These are phyloP conservation scores for Macropodus opercularis DNA, from an alignment of 2,797 vertebrate genomes.

Conservation along the genomic window DNA sequence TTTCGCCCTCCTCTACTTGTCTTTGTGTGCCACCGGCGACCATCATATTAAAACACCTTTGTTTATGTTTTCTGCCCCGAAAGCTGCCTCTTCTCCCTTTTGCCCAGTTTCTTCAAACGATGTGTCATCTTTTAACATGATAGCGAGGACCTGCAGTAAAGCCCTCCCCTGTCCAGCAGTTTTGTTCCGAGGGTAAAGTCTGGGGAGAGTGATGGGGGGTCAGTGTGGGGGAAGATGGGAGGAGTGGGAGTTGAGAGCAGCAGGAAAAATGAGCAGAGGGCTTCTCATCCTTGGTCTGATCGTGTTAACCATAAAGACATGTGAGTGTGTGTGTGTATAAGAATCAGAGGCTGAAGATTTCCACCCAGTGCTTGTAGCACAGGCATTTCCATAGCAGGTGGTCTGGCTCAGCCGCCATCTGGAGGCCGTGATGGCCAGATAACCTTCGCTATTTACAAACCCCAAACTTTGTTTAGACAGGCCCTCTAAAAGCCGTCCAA, in stretches of 20 bases:
- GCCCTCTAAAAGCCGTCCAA: slow-evolving; percentile 77
- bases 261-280: slow-evolving; percentile 42
- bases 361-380: slow-evolving; percentile 56
- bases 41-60: slow-evolving; percentile 74
- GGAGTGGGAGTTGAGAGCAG: slow-evolving; percentile 34
- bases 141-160: slow-evolving; percentile 76
- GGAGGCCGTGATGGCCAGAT: slow-evolving; percentile 81
- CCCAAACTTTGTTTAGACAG: slow-evolving; percentile 84
- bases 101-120: slow-evolving; percentile 68
- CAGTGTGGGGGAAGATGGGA: slow-evolving; percentile 26
- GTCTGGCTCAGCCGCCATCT: slow-evolving; percentile 81
- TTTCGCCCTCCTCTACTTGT: slow-evolving; percentile 47
- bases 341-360: slow-evolving; percentile 52
- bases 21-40: slow-evolving; percentile 67
- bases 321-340: slow-evolving; percentile 31
- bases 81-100: slow-evolving; percentile 54
- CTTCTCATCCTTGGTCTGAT: slow-evolving; percentile 50
- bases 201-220: slow-evolving; percentile 62
- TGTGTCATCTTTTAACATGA: slow-evolving; percentile 71
- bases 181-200: slow-evolving; percentile 67
- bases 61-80: slow-evolving; percentile 68
- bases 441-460: slow-evolving; percentile 84
- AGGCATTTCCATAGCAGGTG: slow-evolving; percentile 84
- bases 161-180: slow-evolving; percentile 72
- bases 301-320: slow-evolving; percentile 50